phyloP scores from a whole-genome alignment of 2,113 vertebrate species.

The Isurus oxyrinchus region DNA sequence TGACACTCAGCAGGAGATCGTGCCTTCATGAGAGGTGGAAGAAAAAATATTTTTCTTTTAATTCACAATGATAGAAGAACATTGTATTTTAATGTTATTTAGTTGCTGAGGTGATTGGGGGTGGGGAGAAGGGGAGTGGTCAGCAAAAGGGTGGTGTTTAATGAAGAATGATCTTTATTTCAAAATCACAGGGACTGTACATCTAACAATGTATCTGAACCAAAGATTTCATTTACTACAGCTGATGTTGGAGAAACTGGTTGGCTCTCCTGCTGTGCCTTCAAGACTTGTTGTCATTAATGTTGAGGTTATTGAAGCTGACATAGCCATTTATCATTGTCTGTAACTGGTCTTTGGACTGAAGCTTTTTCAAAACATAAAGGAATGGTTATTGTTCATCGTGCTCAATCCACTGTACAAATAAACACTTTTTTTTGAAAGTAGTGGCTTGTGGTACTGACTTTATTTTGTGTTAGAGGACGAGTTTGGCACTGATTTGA shows the following conservation, averaged over 20 bases:
- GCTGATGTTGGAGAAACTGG: not conserved
- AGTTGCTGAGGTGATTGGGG: not conserved
- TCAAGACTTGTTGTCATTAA: not conserved
- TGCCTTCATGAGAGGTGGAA: not conserved
- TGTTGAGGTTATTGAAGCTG: not conserved
- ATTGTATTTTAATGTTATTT: not conserved
- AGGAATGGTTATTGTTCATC: not conserved
- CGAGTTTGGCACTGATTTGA: not conserved
- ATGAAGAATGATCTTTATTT: not conserved
- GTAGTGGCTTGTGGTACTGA: not conserved
- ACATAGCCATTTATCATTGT: not conserved
- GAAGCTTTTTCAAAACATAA: not conserved
- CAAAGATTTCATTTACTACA: not conserved
- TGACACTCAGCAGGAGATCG: not conserved
- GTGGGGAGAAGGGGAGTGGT: not conserved
- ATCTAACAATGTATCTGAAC: not conserved
- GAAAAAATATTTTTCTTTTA: not conserved
- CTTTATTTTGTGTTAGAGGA: not conserved
- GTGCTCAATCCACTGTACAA: not conserved
- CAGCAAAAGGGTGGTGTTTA: not conserved
- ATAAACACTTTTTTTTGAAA: constrained; percentile 19
- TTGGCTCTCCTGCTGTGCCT: not conserved
- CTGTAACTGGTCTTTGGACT: not conserved
- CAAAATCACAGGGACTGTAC: not conserved
- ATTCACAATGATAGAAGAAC: not conserved